Evolutionary conservation across 2,797 vertebrate species (phyloP).

Genomic region (Selene dorsalis): DNA sequence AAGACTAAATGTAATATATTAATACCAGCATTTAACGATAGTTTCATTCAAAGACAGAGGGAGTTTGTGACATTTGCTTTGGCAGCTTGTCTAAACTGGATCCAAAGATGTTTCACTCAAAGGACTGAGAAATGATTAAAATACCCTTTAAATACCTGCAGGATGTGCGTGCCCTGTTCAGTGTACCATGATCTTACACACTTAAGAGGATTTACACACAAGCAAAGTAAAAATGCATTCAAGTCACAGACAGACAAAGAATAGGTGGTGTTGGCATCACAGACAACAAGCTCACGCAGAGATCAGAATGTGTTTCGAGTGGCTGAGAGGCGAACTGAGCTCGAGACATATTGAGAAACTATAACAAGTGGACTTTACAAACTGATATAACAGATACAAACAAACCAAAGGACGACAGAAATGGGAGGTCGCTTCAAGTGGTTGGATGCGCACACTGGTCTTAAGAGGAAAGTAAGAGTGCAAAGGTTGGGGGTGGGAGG

Average conservation of each 20-base stretch:
- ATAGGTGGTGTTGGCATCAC: conserved; percentile 68
- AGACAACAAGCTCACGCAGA: conserved; percentile 86
- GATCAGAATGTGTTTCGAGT: conserved; percentile 21
- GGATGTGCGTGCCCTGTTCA: conserved; percentile 30
- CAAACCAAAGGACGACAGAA: conserved; percentile 83
- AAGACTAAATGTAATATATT: background rate
- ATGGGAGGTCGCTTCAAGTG: conserved; percentile 35
- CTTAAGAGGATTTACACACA: conserved; percentile 88
- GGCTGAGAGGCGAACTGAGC: conserved; percentile 60
- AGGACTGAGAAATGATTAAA: conserved; percentile 10
- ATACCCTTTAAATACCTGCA: conserved; percentile 5
- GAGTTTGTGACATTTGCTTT: background rate
- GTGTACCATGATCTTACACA: conserved; percentile 83
- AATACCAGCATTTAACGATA: background rate
- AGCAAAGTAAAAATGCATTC: conserved; percentile 99
- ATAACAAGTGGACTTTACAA: conserved; percentile 85
- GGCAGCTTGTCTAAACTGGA: background rate
- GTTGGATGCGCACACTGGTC: conserved; percentile 46
- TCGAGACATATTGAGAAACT: conserved; percentile 15
- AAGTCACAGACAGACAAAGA: conserved; percentile 91
- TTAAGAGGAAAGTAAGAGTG: conserved; percentile 75
- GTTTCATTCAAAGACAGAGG: conserved; percentile 26
- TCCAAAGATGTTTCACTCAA: conserved; percentile 22
- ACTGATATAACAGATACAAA: conserved; percentile 89
- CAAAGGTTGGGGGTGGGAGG: conserved; percentile 80